Evolutionary conservation across 2,888 invertebrate species (phyloP).

Genomic region (Tetrapedia diversipes): DNA sequence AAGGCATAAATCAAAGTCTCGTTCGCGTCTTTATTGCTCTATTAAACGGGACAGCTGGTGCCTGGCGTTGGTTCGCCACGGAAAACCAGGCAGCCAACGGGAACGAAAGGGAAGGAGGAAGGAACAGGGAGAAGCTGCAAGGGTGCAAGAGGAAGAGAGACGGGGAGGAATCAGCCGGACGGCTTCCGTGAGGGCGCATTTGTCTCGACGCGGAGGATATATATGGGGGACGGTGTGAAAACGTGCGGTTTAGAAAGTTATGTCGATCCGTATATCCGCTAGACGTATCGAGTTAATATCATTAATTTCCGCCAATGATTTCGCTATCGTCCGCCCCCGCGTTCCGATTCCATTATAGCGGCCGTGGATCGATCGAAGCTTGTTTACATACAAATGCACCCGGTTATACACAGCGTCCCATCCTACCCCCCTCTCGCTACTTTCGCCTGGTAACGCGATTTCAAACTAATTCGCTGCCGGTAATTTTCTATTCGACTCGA

Average conservation of each 20-base stretch:
- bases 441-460: conserved; percentile 50
- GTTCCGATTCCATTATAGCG: conserved; percentile 51
- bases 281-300: conserved; percentile 71
- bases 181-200: conserved; percentile 63
- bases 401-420: conserved; percentile 52
- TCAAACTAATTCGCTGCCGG: conserved; percentile 62
- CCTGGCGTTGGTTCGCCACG: conserved; percentile 54
- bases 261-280: conserved; percentile 67
- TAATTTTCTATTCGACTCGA: conserved; percentile 57
- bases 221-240: conserved; percentile 41
- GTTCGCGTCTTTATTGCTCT: conserved; percentile 82
- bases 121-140: not conserved
- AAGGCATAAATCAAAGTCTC: conserved; percentile 81
- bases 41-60: conserved; percentile 82
- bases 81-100: not conserved
- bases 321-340: conserved; percentile 40
- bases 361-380: conserved; percentile 56
- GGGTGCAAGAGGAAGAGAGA: not conserved
- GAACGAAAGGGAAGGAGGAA: not conserved
- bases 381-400: conserved; percentile 68
- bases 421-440: not conserved
- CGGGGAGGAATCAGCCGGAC: conserved; percentile 32
- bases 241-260: conserved; percentile 70
- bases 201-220: conserved; percentile 59
- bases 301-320: conserved; percentile 72